Conservation (phyloP, 2,888 invertebrate species). For the Stenodera caucasica region DNA sequence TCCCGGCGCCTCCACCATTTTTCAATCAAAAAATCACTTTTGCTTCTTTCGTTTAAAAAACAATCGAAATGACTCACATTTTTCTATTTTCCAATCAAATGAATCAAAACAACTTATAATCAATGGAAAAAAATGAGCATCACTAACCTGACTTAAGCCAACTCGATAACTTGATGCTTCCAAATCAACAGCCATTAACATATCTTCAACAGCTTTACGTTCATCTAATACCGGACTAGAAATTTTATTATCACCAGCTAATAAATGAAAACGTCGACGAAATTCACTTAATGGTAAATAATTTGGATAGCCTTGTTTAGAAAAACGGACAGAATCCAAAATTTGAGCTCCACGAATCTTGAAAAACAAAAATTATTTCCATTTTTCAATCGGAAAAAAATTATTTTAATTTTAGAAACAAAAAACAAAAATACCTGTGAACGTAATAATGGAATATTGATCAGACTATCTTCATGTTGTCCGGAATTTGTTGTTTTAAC, state of each 20-base stretch:
- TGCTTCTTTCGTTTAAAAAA: too few relatives aligned
- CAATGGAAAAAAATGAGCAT: too few relatives aligned
- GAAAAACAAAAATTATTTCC: slow-evolving; percentile 15
- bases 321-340: slow-evolving; percentile 82
- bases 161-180: slow-evolving; percentile 85
- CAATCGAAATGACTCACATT: too few relatives aligned
- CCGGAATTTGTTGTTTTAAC: slow-evolving; percentile 54
- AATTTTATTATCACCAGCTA: slow-evolving; percentile 56
- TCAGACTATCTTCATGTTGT: slow-evolving; percentile 56
- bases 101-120: too few relatives aligned
- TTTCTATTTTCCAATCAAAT: too few relatives aligned
- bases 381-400: too few relatives aligned
- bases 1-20: too few relatives aligned
- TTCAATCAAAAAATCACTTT: too few relatives aligned
- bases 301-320: slow-evolving; percentile 94
- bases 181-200: slow-evolving; percentile 80
- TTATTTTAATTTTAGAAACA: too few relatives aligned
- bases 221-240: slow-evolving; percentile 57
- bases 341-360: slow-evolving; percentile 89
- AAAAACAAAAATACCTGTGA: slow-evolving; percentile 69
- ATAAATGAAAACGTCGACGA: slow-evolving; percentile 75
- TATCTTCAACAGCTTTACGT: slow-evolving; percentile 77
- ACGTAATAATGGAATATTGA: slow-evolving; percentile 85
- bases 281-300: slow-evolving; percentile 88
- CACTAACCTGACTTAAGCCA: slow-evolving; percentile 89